These are phyloP conservation scores for Mionectes olivaceus DNA, from an alignment of 2,797 vertebrate species.

Conservation along the genomic window DNA sequence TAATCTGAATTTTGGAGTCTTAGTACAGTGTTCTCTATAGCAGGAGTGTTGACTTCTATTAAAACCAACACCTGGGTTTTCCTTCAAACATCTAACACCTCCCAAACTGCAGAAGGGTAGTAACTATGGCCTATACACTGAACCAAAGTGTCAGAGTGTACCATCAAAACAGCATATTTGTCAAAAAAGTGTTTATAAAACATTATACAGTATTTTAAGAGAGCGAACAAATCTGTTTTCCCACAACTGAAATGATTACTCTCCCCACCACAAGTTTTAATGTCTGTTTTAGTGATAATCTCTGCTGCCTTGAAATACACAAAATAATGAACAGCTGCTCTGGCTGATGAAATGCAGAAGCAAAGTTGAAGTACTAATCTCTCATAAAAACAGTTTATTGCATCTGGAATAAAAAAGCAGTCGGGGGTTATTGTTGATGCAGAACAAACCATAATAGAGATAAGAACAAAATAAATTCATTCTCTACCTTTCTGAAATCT, in stretches of 20 bases:
- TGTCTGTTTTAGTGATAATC: conserved; percentile 47
- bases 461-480: background rate
- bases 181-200: conserved; percentile 27
- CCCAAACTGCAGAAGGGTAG: background rate
- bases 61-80: background rate
- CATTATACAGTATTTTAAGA: conserved; percentile 24
- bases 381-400: background rate
- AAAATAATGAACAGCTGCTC: conserved; percentile 54
- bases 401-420: background rate
- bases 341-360: conserved; percentile 49
- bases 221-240: conserved; percentile 51
- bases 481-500: background rate
- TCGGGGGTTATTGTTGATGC: background rate
- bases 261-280: background rate
- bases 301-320: conserved; percentile 29
- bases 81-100: background rate
- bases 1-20: background rate
- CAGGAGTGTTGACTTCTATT: background rate
- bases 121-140: background rate
- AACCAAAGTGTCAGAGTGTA: background rate
- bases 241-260: conserved; percentile 22
- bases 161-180: background rate
- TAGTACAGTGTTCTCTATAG: background rate
- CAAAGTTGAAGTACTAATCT: conserved; percentile 37
- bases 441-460: background rate